Evolutionary conservation across 2,113 vertebrate species (phyloP).

Genomic region (Tragelaphus scriptus): DNA sequence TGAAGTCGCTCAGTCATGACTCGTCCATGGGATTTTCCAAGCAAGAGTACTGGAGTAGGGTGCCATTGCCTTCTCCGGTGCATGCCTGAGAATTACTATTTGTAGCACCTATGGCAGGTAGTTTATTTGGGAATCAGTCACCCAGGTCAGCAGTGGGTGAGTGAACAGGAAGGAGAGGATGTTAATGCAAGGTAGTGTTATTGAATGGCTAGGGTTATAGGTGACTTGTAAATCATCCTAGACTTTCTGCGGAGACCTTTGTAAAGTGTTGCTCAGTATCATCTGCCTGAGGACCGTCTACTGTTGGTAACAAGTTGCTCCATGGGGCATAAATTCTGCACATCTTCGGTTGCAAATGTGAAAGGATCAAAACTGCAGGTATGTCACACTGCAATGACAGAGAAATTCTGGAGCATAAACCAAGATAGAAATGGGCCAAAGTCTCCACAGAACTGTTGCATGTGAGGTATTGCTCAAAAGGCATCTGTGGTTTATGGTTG

Average conservation of each 20-base stretch:
- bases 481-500: background rate
- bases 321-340: background rate
- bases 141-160: background rate
- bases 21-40: too few species aligned
- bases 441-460: background rate
- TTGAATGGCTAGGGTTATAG: background rate
- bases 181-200: background rate
- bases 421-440: background rate
- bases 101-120: background rate
- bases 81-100: background rate
- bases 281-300: background rate
- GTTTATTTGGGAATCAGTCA: background rate
- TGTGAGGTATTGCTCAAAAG: background rate
- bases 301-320: background rate
- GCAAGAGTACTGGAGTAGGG: too few species aligned
- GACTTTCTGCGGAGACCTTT: background rate
- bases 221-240: background rate
- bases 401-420: background rate
- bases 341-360: background rate
- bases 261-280: background rate
- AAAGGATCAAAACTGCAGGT: background rate
- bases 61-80: too few species aligned
- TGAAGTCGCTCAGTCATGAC: too few species aligned
- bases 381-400: background rate
- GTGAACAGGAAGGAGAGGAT: background rate